phyloP scores from a whole-genome alignment of 2,888 invertebrate genomes.

The Drosophila kambysellisi region DNA sequence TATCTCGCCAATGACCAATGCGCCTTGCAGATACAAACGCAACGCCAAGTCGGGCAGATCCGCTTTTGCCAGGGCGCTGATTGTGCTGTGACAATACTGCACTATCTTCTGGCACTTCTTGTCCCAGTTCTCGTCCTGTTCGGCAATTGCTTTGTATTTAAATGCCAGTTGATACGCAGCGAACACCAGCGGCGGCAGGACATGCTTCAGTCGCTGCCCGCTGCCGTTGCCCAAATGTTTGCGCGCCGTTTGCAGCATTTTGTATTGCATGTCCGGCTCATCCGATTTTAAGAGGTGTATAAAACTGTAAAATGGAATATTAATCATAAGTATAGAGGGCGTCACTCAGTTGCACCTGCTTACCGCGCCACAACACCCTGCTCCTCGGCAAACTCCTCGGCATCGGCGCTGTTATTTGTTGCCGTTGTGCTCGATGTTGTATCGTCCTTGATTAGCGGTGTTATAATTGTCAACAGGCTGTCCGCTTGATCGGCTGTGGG shows the following conservation, averaged over 20 bases:
- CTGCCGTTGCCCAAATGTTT: slow-evolving; percentile 97
- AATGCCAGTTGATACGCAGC: slow-evolving; percentile 96
- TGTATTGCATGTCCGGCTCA: slow-evolving; percentile 93
- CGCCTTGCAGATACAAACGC: slow-evolving; percentile 97
- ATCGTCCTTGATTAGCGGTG: slow-evolving; percentile 94
- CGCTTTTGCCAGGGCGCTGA: slow-evolving; percentile 96
- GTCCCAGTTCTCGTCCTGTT: slow-evolving; percentile 98
- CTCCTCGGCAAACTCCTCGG: slow-evolving; percentile 98
- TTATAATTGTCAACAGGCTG: slow-evolving; percentile 91
- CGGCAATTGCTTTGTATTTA: slow-evolving; percentile 91
- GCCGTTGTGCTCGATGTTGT: slow-evolving; percentile 87
- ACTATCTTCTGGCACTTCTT: slow-evolving; percentile 99
- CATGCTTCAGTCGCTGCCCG: slow-evolving; percentile 93
- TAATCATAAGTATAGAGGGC: not conserved
- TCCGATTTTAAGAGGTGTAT: slow-evolving; percentile 93
- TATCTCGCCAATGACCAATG: slow-evolving; percentile 95
- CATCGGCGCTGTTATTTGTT: slow-evolving; percentile 86
- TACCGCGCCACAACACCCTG: slow-evolving; percentile 94
- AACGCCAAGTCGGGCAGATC: slow-evolving; percentile 97
- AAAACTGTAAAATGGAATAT: slow-evolving; percentile 86
- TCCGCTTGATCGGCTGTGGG: slow-evolving; percentile 96
- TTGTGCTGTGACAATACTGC: slow-evolving; percentile 98
- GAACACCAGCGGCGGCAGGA: slow-evolving; percentile 97
- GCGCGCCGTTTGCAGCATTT: slow-evolving; percentile 94
- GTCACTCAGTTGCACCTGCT: not conserved